Base-by-base conservation (phyloP, 2,797 vertebrate species). In the Smutsia gigantea region DNA sequence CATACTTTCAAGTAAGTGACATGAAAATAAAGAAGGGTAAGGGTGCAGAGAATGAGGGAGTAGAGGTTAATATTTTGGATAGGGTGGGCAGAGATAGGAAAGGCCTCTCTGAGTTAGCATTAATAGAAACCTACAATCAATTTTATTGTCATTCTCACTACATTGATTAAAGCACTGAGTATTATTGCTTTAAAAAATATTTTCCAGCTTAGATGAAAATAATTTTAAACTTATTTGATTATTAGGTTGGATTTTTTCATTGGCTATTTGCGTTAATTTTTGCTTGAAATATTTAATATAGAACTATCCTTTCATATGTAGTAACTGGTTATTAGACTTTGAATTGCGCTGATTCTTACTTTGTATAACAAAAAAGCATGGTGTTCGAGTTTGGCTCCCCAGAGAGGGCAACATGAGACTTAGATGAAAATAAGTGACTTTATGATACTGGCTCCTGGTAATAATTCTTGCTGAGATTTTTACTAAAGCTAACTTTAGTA, bases 81-180 rank as follows among this genome's bases (percentile, higher is more conserved):
- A 29, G 12, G 27, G 15, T 34, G 34, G 42, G 34, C n/a, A 71
- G 75, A 66, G 25, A 72, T 21, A 51, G n/a, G 91, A 79, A 15
- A 87, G 25, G 25, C 34, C 15, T 81, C 25, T 93, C 15, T 57
- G 46, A 89, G 46, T 39, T 49, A 78, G 74, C 37, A 19, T 55
- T 64, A 37, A 84, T 87, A 61, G 84, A 87, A 77, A 57, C 64
- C 34, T 83, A 31, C 2, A 68, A 7, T 75, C 64, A 72, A 1
- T 91, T 93, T 82, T 94, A 87, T 90, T 87, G 37, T 82, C 18
- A 25, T 13, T 87, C 53, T 83, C 75, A 75, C 27, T 64, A 21
- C 29, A 77, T 82, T 82, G 90, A 69, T 90, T 81, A 90, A 86
- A 93, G 27, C 42, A 86, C n/a, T 93, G 46, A 75, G 27, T 95